Conservation (phyloP, 1,140 invertebrate genomes). For the Ladona fulva region DNA sequence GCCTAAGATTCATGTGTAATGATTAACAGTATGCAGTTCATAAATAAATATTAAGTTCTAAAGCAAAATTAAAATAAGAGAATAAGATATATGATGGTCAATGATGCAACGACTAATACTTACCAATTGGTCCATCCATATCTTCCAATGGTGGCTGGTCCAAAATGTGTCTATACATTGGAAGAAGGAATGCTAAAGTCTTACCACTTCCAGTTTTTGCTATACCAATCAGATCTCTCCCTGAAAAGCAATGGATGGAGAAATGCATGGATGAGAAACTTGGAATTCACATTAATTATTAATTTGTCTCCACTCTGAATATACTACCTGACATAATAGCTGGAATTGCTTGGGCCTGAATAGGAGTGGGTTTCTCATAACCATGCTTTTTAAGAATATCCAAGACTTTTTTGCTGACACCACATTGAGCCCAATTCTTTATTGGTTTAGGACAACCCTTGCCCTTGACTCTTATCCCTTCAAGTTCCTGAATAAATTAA, state of each 20-base stretch:
- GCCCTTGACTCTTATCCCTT: conserved; percentile 75
- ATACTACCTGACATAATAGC: conserved; percentile 85
- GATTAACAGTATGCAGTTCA: no score
- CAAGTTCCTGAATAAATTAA: conserved; percentile 47
- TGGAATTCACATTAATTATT: background rate
- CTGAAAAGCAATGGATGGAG: conserved; percentile 31
- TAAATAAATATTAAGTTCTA: no score
- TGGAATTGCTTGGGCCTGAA: conserved; percentile 96
- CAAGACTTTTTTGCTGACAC: conserved; percentile 92
- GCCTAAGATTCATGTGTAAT: no score
- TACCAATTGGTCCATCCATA: conserved; percentile 89
- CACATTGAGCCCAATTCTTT: conserved; percentile 96
- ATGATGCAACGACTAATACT: conserved; percentile 19
- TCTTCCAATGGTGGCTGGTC: conserved; percentile 90
- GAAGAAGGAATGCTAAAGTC: conserved; percentile 94
- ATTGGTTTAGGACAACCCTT: conserved; percentile 91
- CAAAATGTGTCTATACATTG: conserved; percentile 96
- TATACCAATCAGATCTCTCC: conserved; percentile 94
- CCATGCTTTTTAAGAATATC: conserved; percentile 86
- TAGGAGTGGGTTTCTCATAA: conserved; percentile 97
- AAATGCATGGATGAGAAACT: background rate
- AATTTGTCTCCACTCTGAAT: background rate
- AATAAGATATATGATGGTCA: background rate
- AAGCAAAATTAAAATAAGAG: no score
- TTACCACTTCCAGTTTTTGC: conserved; percentile 99